Conservation (phyloP, 1,140 invertebrate species). For the Drosophila triauraria region DNA sequence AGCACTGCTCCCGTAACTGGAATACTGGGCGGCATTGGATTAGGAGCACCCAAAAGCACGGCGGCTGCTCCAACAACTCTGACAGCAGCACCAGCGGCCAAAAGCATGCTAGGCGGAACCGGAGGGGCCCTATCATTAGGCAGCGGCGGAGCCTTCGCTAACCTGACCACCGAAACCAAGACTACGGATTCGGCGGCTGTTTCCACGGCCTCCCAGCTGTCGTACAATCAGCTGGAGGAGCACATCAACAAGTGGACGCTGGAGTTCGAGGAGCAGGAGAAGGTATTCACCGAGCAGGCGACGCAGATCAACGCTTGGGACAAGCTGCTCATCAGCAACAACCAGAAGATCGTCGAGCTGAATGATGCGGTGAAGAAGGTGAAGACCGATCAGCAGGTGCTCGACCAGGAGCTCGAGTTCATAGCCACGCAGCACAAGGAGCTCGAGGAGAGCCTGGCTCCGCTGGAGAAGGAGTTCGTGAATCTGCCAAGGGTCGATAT, state of each 20-base stretch:
- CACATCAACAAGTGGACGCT: slow-evolving; percentile 98
- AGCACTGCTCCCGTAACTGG: slow-evolving; percentile 15
- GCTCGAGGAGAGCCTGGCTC: slow-evolving; percentile 93
- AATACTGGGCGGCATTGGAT: slow-evolving; percentile 19
- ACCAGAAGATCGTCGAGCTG: slow-evolving; percentile 95
- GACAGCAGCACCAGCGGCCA: slow-evolving; percentile 21
- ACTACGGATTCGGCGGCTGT: slow-evolving; percentile 66
- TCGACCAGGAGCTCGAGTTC: slow-evolving; percentile 98
- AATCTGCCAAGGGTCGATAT: slow-evolving; percentile 92
- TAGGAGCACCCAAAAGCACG: slow-evolving; percentile 32
- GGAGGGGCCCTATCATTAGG: slow-evolving; percentile 27
- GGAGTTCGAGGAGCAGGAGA: slow-evolving; percentile 97
- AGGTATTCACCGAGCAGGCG: slow-evolving; percentile 96
- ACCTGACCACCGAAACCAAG: slow-evolving; percentile 67
- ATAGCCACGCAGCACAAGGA: slow-evolving; percentile 96
- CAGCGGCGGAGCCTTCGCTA: slow-evolving; percentile 62
- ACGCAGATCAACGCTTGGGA: slow-evolving; percentile 98
- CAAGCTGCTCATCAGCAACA: slow-evolving; percentile 94
- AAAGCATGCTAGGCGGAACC: slow-evolving; percentile 45
- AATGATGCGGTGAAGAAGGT: slow-evolving; percentile 94
- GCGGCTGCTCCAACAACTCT: slow-evolving; percentile 17
- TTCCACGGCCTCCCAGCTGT: slow-evolving; percentile 86
- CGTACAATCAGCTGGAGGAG: slow-evolving; percentile 96
- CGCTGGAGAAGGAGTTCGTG: slow-evolving; percentile 92
- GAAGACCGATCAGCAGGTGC: slow-evolving; percentile 94